Evolutionary conservation across 1,140 invertebrate species (phyloP).

Genomic region (Drosophila ercepeae): DNA sequence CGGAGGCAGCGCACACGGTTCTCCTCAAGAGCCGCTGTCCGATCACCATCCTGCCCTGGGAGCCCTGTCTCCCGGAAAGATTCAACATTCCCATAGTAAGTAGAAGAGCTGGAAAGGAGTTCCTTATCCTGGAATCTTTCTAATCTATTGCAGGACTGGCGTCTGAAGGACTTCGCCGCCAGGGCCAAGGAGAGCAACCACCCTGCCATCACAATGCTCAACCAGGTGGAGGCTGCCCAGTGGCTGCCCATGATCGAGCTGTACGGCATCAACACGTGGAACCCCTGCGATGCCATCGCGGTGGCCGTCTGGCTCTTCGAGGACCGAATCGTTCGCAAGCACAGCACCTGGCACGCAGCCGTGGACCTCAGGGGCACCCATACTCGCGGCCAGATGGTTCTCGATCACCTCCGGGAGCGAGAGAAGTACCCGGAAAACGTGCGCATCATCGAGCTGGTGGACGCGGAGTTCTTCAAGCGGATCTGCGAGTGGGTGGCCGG

Average conservation of each 20-base stretch:
- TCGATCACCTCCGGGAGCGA: constrained; percentile 85
- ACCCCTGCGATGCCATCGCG: constrained; percentile 86
- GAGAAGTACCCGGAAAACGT: constrained; percentile 85
- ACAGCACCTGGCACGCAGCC: constrained; percentile 84
- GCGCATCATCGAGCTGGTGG: constrained; percentile 85
- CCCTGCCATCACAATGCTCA: constrained; percentile 85
- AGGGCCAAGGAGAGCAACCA: constrained; percentile 16
- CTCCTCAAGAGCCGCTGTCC: constrained; percentile 85
- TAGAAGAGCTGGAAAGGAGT: constrained; percentile 6
- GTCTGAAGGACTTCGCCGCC: constrained; percentile 70
- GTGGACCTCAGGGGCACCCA: constrained; percentile 85
- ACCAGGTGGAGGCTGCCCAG: constrained; percentile 85
- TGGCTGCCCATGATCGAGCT: constrained; percentile 63
- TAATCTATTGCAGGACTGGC: constrained; percentile 85
- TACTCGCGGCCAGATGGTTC: constrained; percentile 86
- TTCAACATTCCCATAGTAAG: constrained; percentile 84
- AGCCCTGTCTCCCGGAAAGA: constrained; percentile 84
- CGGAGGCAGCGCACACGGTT: constrained; percentile 90
- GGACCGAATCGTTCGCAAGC: constrained; percentile 66
- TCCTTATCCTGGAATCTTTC: not conserved
- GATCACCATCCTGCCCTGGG: constrained; percentile 88
- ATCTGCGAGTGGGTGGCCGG: constrained; percentile 67
- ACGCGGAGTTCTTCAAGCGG: constrained; percentile 84
- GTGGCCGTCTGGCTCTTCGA: constrained; percentile 85
- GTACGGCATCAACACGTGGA: constrained; percentile 75